phyloP scores from a whole-genome alignment of 2,797 vertebrate species.

The Momotus momota region DNA sequence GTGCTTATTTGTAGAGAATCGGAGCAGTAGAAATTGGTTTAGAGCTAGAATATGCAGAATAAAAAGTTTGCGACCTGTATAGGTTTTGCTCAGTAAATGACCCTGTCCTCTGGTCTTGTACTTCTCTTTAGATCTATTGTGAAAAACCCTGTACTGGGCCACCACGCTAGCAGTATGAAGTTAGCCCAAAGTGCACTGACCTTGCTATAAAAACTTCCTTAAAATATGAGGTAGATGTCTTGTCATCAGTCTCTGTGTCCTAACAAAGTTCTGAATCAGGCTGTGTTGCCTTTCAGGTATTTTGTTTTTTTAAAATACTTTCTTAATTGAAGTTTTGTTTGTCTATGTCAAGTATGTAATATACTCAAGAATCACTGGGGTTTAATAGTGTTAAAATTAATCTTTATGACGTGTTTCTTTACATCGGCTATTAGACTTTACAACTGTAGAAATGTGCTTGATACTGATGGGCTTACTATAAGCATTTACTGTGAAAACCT shows the following conservation, averaged over 20 bases:
- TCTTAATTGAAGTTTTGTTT: background rate
- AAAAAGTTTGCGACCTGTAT: background rate
- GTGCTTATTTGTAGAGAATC: background rate
- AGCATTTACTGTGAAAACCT: background rate
- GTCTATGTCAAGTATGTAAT: background rate
- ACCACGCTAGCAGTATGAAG: background rate
- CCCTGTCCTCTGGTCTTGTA: background rate
- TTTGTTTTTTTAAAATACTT: background rate
- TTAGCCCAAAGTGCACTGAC: background rate
- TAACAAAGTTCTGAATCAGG: background rate
- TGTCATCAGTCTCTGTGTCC: background rate
- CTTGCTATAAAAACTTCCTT: background rate
- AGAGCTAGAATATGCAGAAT: background rate
- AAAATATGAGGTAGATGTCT: background rate
- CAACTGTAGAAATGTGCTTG: background rate
- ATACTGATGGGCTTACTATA: background rate
- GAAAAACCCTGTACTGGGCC: background rate
- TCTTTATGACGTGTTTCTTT: background rate
- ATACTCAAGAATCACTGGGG: background rate
- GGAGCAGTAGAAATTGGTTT: background rate
- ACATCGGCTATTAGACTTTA: background rate
- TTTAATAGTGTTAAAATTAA: background rate
- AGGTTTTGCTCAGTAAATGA: background rate
- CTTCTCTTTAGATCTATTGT: background rate
- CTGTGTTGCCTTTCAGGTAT: background rate